Evolutionary conservation across 2,888 invertebrate genomes (phyloP), one percentile per base, ranked within the genome.

Genomic region (Cerastoderma edule): DNA sequence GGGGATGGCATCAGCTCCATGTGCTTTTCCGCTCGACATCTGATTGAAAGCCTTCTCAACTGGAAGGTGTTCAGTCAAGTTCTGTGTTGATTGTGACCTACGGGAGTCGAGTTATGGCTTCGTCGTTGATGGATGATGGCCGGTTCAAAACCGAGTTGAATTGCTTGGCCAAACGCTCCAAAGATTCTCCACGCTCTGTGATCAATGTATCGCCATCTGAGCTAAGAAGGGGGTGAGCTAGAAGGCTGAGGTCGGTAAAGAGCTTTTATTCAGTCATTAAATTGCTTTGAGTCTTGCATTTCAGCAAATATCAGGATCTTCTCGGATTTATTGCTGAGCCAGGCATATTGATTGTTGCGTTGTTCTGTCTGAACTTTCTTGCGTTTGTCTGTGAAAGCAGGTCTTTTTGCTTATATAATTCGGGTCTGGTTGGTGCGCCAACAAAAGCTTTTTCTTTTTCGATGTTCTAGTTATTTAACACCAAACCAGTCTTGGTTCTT

Each of bases 71-170:
- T n/a, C n/a, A n/a, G n/a, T n/a, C n/a, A n/a, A n/a, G n/a, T n/a
- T n/a, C n/a, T n/a, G n/a, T n/a, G n/a, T n/a, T n/a, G n/a, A n/a
- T n/a, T n/a, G n/a, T n/a, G n/a, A n/a, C n/a, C n/a, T n/a, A n/a
- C n/a, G n/a, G n/a, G n/a, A n/a, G n/a, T n/a, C n/a, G n/a, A n/a
- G n/a, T n/a, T n/a, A n/a, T n/a, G n/a, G n/a, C n/a, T n/a, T n/a
- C n/a, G n/a, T n/a, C n/a, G n/a, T n/a, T n/a, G n/a, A n/a, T n/a
- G n/a, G n/a, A n/a, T n/a, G n/a, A n/a, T n/a, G n/a, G n/a, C n/a
- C n/a, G 44, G 53, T 74, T 80, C 16, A 78, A 70, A 28, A 57
- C 57, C 10, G n/a, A n/a, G n/a, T n/a, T n/a, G n/a, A n/a, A n/a
- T n/a, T n/a, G n/a, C n/a, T n/a, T n/a, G n/a, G n/a, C n/a, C n/a